Conservation (phyloP, 2,797 vertebrate genomes). For the Sebastes minor region DNA sequence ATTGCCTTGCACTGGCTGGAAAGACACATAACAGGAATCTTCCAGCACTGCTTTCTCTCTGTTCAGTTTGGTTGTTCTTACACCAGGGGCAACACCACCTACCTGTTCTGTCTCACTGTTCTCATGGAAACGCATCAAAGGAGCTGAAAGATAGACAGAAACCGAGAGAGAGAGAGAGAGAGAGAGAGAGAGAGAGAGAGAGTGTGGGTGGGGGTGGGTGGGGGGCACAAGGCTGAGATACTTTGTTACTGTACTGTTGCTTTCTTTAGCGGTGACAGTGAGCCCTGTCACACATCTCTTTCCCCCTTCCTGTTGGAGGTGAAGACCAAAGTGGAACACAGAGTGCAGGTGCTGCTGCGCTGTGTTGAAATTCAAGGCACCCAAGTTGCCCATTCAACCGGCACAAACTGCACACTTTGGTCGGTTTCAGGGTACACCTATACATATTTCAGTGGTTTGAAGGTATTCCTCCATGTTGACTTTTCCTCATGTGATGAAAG, state of each 20-base stretch:
- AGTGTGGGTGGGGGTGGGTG: neutral
- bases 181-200: neutral
- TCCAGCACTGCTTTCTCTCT: conserved; percentile 40
- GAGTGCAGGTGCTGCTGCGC: conserved; percentile 25
- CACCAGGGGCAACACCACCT: conserved; percentile 70
- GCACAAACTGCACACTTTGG: conserved; percentile 49
- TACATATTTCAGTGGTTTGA: conserved; percentile 69
- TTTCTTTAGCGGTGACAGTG: conserved; percentile 47
- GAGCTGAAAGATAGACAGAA: conserved; percentile 55
- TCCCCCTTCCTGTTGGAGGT: conserved; percentile 24
- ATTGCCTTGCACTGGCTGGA: conserved; percentile 26
- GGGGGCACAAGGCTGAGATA: conserved; percentile 25
- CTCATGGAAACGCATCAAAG: conserved; percentile 79
- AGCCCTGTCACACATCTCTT: conserved; percentile 47
- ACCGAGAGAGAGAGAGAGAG: neutral
- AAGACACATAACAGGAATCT: conserved; percentile 51
- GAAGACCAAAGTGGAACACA: conserved; percentile 54
- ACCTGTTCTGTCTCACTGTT: conserved; percentile 66
- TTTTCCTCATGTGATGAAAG: conserved; percentile 62
- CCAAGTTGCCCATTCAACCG: conserved; percentile 47
- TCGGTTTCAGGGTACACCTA: conserved; percentile 41
- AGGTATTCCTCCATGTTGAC: conserved; percentile 55
- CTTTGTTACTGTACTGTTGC: conserved; percentile 58
- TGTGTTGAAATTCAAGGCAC: conserved; percentile 50
- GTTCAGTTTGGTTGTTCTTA: conserved; percentile 55